A percentile compares a stretch with the other conserved stretches of the same genome.
Conservation (phyloP, 2,888 invertebrate genomes). For the Andrena flavipes region DNA sequence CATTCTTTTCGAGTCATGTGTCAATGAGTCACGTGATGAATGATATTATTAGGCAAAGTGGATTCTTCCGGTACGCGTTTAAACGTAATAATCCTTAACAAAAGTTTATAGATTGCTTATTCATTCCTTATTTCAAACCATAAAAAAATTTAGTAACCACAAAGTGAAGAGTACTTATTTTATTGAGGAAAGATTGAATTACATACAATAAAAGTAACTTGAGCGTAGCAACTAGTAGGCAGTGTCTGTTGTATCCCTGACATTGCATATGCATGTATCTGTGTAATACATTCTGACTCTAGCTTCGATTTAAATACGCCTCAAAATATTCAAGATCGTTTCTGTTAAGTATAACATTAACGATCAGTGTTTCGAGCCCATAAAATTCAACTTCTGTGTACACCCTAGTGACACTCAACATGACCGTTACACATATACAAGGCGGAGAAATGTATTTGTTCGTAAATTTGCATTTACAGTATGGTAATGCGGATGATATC, state of each 20-base stretch:
- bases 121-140: background rate
- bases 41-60: slow-evolving; percentile 28
- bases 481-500: background rate
- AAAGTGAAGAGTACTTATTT: background rate
- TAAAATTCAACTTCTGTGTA: background rate
- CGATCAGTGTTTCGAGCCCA: background rate
- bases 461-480: background rate
- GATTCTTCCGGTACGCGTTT: background rate
- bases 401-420: slow-evolving; percentile 14
- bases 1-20: slow-evolving; percentile 13
- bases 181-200: background rate
- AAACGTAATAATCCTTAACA: background rate
- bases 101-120: background rate
- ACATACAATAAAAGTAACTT: background rate
- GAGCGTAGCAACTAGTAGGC: background rate
- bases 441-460: background rate
- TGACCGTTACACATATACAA: slow-evolving; percentile 1
- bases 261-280: too few relatives aligned
- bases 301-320: background rate
- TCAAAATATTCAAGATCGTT: background rate
- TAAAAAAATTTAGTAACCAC: background rate
- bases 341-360: background rate
- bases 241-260: too few relatives aligned
- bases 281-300: background rate
- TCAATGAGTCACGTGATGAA: slow-evolving; percentile 31